Conservation (phyloP, 2,888 invertebrate species). For the Xylota sylvarum region DNA sequence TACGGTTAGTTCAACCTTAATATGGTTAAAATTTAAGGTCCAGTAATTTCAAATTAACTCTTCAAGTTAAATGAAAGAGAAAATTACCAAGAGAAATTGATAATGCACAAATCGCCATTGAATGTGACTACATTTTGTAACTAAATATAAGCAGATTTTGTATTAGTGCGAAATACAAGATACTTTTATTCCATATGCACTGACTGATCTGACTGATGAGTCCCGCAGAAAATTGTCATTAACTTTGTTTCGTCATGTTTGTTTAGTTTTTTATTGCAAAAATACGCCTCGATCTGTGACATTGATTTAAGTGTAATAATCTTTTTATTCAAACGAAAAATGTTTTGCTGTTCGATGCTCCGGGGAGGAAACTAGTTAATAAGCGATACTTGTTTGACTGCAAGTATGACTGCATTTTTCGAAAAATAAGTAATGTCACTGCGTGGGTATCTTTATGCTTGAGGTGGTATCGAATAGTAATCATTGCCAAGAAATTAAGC, state of each 20-base stretch:
- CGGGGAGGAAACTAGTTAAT: background rate
- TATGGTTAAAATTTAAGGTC: slow-evolving; percentile 56
- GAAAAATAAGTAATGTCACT: background rate
- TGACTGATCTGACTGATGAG: background rate
- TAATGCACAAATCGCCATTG: slow-evolving; percentile 22
- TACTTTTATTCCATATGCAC: background rate
- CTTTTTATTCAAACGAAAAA: background rate
- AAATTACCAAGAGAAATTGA: slow-evolving; percentile 35
- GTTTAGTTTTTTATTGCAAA: background rate
- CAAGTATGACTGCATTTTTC: slow-evolving; percentile 14
- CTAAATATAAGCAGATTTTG: slow-evolving; percentile 2
- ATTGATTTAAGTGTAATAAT: slow-evolving; percentile 5
- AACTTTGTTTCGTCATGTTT: slow-evolving; percentile 7
- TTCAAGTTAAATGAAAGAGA: slow-evolving; percentile 24
- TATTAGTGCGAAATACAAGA: background rate
- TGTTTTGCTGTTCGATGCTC: background rate
- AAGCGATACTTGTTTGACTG: background rate
- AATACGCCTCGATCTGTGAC: background rate
- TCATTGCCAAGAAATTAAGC: background rate
- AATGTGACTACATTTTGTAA: slow-evolving; percentile 22
- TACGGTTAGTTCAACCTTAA: slow-evolving; percentile 28
- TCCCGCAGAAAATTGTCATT: background rate
- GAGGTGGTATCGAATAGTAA: background rate
- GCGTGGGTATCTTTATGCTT: background rate
- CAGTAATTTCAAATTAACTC: slow-evolving; percentile 49